Evolutionary conservation across 2,797 vertebrate genomes (phyloP).

Genomic region (Micropoecilia bifurca): DNA sequence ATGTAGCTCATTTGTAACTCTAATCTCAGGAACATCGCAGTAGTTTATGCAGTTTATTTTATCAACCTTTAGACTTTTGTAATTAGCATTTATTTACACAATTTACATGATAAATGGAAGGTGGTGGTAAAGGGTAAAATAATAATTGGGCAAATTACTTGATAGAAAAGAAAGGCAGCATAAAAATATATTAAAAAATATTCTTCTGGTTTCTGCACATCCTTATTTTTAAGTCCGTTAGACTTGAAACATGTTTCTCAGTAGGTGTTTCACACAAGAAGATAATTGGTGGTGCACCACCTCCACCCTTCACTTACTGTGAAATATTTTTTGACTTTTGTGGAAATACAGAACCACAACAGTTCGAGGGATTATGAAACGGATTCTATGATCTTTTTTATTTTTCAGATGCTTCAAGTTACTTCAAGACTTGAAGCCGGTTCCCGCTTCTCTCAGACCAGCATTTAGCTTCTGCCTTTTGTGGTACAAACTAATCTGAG

Average conservation of each 20-base stretch:
- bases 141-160: neutral
- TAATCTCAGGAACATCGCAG: neutral
- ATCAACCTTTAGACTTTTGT: neutral
- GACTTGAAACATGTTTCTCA: neutral
- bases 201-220: neutral
- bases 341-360: neutral
- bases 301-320: neutral
- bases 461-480: neutral
- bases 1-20: neutral
- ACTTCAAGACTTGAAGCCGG: neutral
- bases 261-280: neutral
- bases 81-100: neutral
- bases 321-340: neutral
- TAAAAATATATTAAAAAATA: neutral
- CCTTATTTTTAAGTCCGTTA: neutral
- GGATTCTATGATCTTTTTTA: neutral
- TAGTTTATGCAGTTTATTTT: neutral
- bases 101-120: neutral
- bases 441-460: neutral
- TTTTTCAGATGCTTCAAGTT: neutral
- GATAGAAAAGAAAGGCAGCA: neutral
- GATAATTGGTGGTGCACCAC: neutral
- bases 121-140: neutral
- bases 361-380: neutral
- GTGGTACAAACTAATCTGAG: neutral